A percentile compares a stretch with the other conserved stretches of the same genome.
phyloP scores from a whole-genome alignment of 2,888 invertebrate species.

The Dicyrtoma fusca region DNA sequence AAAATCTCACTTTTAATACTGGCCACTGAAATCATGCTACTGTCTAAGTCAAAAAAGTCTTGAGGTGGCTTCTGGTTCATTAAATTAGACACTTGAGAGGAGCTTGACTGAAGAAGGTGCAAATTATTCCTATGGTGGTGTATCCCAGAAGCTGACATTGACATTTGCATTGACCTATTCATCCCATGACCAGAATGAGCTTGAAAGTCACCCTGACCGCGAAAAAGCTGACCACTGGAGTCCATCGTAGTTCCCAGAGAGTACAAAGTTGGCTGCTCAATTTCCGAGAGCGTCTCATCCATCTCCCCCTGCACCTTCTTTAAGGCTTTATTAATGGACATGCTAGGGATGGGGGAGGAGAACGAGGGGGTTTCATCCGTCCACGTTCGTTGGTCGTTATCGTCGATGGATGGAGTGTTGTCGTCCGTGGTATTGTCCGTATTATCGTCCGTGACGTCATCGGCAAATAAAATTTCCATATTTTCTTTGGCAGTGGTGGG shows the following conservation, averaged over 20 bases:
- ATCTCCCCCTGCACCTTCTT: conserved; percentile 1
- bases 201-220: background rate
- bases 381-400: conserved; percentile 47
- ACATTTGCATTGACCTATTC: too few species aligned
- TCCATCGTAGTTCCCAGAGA: conserved; percentile 25
- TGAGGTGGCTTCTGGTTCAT: conserved; percentile 50
- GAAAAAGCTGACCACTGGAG: background rate
- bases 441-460: too few species aligned
- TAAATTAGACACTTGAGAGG: conserved; percentile 38
- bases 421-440: background rate
- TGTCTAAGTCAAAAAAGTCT: conserved; percentile 50
- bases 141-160: background rate
- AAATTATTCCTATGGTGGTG: conserved; percentile 14
- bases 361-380: conserved; percentile 53
- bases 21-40: conserved; percentile 55
- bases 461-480: too few species aligned
- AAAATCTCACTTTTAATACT: conserved; percentile 55
- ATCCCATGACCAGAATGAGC: too few species aligned
- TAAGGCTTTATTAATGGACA: conserved; percentile 43
- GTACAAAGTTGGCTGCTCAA: conserved; percentile 16
- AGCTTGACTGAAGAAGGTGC: conserved; percentile 8
- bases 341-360: conserved; percentile 52
- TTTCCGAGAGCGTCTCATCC: conserved; percentile 31
- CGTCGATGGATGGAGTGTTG: conserved; percentile 27
- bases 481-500: too few species aligned